Evolutionary conservation across 2,888 invertebrate genomes (phyloP), one percentile per base, ranked within the genome.

Genomic region (Amorpha juglandis): DNA sequence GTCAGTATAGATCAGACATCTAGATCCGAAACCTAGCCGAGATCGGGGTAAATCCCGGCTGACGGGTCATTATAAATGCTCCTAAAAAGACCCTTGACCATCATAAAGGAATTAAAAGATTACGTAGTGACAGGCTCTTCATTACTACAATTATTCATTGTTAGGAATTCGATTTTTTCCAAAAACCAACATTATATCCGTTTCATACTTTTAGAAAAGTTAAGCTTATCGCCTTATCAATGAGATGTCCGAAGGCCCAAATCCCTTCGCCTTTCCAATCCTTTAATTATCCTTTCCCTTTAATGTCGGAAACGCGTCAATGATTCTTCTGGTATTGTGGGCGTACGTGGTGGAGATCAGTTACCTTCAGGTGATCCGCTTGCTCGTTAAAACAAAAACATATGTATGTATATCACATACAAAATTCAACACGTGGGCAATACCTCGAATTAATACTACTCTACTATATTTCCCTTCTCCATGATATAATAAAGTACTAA

Each of bases 111-210:
- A 58, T 58, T 58, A 58, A 19, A 38, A 38, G 58, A 58, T 58
- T 58, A 58, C 12, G 19, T 12, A 38, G 38, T 19, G 58, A 58
- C 58, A 58, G 19, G 42, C 58, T 58, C 19, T 58, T 42, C 58
- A 58, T 58, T 58, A 58, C 42, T 42, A 42, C 58, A 58, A 58
- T 58, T n/a, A n/a, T n/a, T 58, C 42, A 58, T 58, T 58, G 58
- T 38, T 16, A 38, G 38, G n/a, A n/a, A n/a, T n/a, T n/a, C n/a
- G n/a, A n/a, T n/a, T n/a, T n/a, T n/a, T n/a, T n/a, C n/a, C n/a
- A n/a, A n/a, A n/a, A n/a, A n/a, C n/a, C n/a, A 35, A 35, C 7
- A 35, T 35, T 35, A 7, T 35, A 7, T 35, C 7, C 7, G 3
- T 35, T 35, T 35, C 7, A 35, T 35, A 35, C 7, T 35, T 35